A percentile compares a stretch with the other conserved stretches of the same genome.
Conservation (phyloP, 2,888 invertebrate genomes). For the Plebejus melissa region DNA sequence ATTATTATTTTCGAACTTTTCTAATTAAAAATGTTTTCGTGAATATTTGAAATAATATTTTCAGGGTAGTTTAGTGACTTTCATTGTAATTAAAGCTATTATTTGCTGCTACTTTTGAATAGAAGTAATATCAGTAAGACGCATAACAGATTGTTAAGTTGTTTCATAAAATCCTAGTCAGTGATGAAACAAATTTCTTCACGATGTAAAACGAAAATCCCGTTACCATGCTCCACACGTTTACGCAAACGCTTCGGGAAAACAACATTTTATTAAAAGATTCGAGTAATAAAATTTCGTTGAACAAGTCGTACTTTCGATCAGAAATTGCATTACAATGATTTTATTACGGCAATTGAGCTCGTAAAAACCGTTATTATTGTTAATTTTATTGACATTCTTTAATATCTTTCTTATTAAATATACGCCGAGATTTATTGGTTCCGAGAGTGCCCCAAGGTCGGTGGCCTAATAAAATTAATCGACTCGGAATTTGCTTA, state of each 20-base stretch:
- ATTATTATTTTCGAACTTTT: not conserved
- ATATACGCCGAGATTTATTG: constrained; percentile 4
- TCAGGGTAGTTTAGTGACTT: too few relatives aligned
- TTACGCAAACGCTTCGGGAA: constrained; percentile 8
- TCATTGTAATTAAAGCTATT: not conserved
- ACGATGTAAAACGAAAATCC: not conserved
- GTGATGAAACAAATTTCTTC: not conserved
- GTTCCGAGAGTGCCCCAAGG: constrained; percentile 14
- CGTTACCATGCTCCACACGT: not conserved
- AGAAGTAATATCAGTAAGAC: too few relatives aligned
- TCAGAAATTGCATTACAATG: constrained; percentile 18
- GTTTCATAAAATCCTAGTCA: not conserved
- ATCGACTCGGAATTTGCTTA: constrained; percentile 41
- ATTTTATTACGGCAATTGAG: constrained; percentile 11
- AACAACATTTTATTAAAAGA: constrained; percentile 11
- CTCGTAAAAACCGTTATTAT: constrained; percentile 26
- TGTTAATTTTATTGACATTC: constrained; percentile 26
- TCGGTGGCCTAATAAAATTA: constrained; percentile 29
- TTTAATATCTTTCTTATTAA: constrained; percentile 21
- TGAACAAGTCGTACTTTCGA: constrained; percentile 17
- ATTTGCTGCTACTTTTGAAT: too few relatives aligned
- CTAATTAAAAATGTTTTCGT: not conserved
- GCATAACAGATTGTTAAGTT: not conserved
- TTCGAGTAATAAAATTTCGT: not conserved
- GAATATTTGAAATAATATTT: not conserved